A percentile compares a stretch with the other conserved stretches of the same genome.
phyloP scores from a whole-genome alignment of 2,888 invertebrate genomes.

The Boloria selene region DNA sequence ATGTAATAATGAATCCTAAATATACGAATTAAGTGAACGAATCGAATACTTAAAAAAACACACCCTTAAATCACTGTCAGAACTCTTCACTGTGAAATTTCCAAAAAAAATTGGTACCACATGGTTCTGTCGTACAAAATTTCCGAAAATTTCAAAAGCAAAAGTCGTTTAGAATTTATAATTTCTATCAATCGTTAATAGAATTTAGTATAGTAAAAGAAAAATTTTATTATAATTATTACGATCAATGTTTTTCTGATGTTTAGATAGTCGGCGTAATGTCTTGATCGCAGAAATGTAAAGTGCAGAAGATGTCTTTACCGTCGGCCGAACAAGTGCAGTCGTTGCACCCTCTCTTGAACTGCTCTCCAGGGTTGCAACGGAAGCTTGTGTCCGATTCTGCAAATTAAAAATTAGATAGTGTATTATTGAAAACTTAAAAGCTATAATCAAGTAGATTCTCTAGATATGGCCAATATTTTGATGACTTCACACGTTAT shows the following conservation, averaged over 20 bases:
- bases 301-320: constrained; percentile 71
- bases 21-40: constrained; percentile 35
- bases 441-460: too few species aligned
- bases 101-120: constrained; percentile 2
- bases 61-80: constrained; percentile 18
- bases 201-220: too few species aligned
- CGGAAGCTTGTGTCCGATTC: constrained; percentile 67
- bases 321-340: constrained; percentile 78
- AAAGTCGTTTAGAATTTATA: neutral
- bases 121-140: neutral
- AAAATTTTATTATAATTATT: too few species aligned
- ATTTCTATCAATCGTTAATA: too few species aligned
- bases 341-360: constrained; percentile 75
- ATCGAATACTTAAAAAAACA: constrained; percentile 38
- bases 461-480: too few species aligned
- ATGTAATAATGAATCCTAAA: constrained; percentile 31
- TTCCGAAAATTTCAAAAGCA: neutral
- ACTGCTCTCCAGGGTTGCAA: constrained; percentile 76
- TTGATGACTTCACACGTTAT: too few species aligned
- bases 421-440: too few species aligned
- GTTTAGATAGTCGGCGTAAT: constrained; percentile 38
- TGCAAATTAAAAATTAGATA: constrained; percentile 33
- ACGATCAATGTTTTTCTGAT: neutral
- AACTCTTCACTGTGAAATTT: neutral
- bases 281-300: constrained; percentile 65